Evolutionary conservation across 2,113 vertebrate species (phyloP).

Genomic region (Pomatostomus ruficeps): DNA sequence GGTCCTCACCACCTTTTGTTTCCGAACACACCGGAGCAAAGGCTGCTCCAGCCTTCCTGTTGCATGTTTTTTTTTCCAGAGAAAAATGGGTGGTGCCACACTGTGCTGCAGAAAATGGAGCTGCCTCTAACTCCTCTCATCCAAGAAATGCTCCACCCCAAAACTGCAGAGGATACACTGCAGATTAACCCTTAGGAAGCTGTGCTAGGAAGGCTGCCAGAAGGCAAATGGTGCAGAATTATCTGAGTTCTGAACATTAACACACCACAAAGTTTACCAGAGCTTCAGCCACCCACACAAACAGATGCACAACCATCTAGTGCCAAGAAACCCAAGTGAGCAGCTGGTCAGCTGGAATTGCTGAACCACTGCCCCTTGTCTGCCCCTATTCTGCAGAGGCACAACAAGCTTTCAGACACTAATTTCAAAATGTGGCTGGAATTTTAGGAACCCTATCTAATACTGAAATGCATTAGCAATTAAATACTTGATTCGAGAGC

Average conservation of each 20-base stretch:
- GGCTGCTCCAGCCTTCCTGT: neutral
- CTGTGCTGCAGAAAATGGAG: neutral
- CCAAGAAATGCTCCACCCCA: neutral
- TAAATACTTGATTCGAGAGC: neutral
- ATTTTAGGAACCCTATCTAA: neutral
- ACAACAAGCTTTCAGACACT: neutral
- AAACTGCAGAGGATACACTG: neutral
- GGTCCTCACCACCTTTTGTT: neutral
- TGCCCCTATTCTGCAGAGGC: neutral
- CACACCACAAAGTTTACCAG: neutral
- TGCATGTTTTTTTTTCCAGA: neutral
- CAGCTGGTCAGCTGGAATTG: neutral
- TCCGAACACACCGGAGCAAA: neutral
- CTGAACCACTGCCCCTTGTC: neutral
- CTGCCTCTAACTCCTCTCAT: neutral
- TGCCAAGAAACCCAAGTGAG: neutral
- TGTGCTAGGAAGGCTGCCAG: neutral
- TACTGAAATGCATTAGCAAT: neutral
- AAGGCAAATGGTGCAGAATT: neutral
- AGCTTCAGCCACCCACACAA: neutral
- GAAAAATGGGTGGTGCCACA: neutral
- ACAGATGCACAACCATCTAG: neutral
- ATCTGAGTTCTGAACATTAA: neutral
- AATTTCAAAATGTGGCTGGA: neutral
- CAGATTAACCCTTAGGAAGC: neutral